These are phyloP conservation scores for Drosophila littoralis DNA, from an alignment of 1,140 invertebrate genomes.

Conservation along the genomic window DNA sequence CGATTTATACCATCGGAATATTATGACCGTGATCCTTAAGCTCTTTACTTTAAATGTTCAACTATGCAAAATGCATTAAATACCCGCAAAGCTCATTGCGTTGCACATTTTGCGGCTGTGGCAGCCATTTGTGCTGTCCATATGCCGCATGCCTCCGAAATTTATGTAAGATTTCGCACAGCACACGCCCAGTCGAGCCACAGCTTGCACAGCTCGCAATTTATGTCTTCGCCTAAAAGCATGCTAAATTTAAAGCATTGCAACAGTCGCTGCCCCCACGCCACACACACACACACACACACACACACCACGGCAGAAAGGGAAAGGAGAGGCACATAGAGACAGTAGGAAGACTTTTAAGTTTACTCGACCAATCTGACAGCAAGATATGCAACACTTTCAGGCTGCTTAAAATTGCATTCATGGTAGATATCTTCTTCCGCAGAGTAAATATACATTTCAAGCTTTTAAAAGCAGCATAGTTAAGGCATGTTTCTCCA, in stretches of 20 bases:
- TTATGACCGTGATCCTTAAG: conserved; percentile 53
- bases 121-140: conserved; percentile 35
- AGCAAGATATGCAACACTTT: neutral
- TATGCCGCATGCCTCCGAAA: conserved; percentile 32
- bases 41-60: conserved; percentile 19
- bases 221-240: conserved; percentile 29
- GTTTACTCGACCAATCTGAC: neutral
- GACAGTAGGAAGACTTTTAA: neutral
- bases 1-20: conserved; percentile 70
- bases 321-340: too few species aligned
- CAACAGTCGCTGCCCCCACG: neutral
- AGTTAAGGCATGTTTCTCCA: too few species aligned
- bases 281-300: too few species aligned
- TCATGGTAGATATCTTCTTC: too few species aligned
- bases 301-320: too few species aligned
- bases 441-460: too few species aligned
- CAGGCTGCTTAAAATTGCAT: too few species aligned
- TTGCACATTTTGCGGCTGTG: conserved; percentile 7
- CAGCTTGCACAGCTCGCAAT: conserved; percentile 14
- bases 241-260: conserved; percentile 15
- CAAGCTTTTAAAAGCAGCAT: too few species aligned
- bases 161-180: conserved; percentile 55
- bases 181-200: neutral
- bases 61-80: conserved; percentile 34
- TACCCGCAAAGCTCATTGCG: conserved; percentile 26